These are phyloP conservation scores for Megalopta genalis DNA, from an alignment of 1,140 invertebrate species.

Conservation along the genomic window DNA sequence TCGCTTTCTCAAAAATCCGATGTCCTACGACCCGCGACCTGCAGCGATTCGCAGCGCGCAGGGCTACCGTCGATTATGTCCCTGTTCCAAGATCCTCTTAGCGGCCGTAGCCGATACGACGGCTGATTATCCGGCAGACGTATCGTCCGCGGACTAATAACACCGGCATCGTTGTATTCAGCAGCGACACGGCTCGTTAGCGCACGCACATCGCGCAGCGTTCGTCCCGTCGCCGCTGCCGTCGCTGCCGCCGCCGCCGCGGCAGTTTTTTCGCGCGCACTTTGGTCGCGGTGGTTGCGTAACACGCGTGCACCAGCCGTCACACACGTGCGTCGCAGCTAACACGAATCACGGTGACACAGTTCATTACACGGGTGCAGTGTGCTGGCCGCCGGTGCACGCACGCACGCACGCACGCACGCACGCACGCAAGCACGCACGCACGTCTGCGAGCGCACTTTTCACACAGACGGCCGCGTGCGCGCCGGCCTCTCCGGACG, in stretches of 20 bases:
- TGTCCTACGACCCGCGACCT: too few relatives aligned
- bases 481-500: too few relatives aligned
- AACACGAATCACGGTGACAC: slow-evolving; percentile 40
- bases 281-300: slow-evolving; percentile 35
- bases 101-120: too few relatives aligned
- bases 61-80: not conserved
- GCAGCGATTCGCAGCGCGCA: not conserved
- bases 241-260: not conserved
- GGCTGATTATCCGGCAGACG: not conserved
- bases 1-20: too few relatives aligned
- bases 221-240: not conserved
- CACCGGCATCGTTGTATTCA: slow-evolving; percentile 15
- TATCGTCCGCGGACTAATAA: not conserved
- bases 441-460: not conserved
- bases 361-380: slow-evolving; percentile 40
- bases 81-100: not conserved
- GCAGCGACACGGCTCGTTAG: slow-evolving; percentile 36
- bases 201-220: not conserved
- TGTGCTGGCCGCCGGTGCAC: not conserved
- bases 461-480: too few relatives aligned
- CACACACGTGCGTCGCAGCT: slow-evolving; percentile 15
- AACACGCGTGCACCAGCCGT: slow-evolving; percentile 18
- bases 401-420: not conserved
- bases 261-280: slow-evolving; percentile 26
- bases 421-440: not conserved